Conservation (phyloP, 2,797 vertebrate genomes). For the Cossypha caffra region DNA sequence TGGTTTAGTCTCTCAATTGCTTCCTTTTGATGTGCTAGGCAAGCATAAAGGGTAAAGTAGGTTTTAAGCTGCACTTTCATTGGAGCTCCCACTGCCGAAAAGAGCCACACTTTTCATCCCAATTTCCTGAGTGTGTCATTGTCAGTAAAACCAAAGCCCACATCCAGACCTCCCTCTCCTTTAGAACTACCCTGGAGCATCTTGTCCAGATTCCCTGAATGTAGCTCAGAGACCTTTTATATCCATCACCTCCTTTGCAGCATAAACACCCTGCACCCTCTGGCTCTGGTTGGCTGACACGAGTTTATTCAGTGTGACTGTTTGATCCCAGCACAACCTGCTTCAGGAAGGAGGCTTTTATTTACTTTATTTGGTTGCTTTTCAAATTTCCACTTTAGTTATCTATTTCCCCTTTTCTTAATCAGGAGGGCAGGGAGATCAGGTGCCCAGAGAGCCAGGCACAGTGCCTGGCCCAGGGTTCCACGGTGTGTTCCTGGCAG, state of each 20-base stretch:
- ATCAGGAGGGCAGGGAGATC: neutral
- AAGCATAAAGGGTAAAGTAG: neutral
- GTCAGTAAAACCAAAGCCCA: neutral
- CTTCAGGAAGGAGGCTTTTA: neutral
- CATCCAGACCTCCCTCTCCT: neutral
- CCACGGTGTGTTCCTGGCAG: fast-evolving
- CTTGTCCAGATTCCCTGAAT: neutral
- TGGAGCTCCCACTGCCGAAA: neutral
- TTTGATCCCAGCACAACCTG: neutral
- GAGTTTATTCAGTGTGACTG: neutral
- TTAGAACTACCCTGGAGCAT: neutral
- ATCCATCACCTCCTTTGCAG: neutral
- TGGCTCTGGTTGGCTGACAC: neutral
- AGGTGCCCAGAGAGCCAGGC: neutral
- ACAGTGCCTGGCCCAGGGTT: fast-evolving
- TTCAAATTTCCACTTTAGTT: neutral
- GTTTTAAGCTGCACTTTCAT: neutral
- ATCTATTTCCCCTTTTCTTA: neutral
- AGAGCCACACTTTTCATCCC: fast-evolving
- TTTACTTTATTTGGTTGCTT: neutral
- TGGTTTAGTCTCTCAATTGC: fast-evolving
- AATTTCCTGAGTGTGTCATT: fast-evolving
- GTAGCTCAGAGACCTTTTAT: neutral
- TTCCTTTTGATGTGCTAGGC: neutral
- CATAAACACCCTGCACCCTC: neutral